Evolutionary conservation across 2,797 vertebrate species (phyloP), one percentile per base, ranked within the genome.

Genomic region (Vultur gryphus): DNA sequence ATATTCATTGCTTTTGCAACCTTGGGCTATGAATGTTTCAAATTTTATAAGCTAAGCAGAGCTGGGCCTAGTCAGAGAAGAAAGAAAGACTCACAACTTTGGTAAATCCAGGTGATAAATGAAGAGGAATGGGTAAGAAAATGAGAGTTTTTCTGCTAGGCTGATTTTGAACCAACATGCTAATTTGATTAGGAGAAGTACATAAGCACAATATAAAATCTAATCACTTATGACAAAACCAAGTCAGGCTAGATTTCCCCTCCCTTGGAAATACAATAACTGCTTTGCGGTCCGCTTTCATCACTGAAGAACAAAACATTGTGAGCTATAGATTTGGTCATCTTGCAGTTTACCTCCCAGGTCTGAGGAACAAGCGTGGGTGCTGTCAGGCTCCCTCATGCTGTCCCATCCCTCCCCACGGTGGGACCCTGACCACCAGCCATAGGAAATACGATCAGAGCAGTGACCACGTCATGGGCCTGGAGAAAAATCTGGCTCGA

Each of bases 1-100:
- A 97, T 97, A 97, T 97, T 97, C 93, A 94, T 95, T 92, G 88
- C 46, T 83, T 92, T 93, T 95, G 57, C 67, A 97, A 89, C 94
- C 92, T 95, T 93, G 78, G 84, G 81, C 90, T 6, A 80, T 83
- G 81, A 95, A 91, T 91, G 92, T 89, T 89, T 95, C 78, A 81
- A 73, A 75, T 88, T 91, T 89, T 93, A 66, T 89, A 92, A 94
- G 35, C 35, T 86, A 75, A 87, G 72, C 31, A 65, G 69, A 91
- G 65, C 28, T 66, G 13, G 69, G 46, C 65, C 61, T 75, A 93
- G 61, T 59, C 28, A 85, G 31, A 57, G 39, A 49, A 55, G 78
- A 72, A 67, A 48, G 70, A 21, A 8, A 43, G 7, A 4, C 57
- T 84, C 39, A 79, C n/a, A 93, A 72, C 51, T 92, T 86, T 58